phyloP scores from a whole-genome alignment of 2,113 vertebrate species.

The Hippocampus guttulatus region DNA sequence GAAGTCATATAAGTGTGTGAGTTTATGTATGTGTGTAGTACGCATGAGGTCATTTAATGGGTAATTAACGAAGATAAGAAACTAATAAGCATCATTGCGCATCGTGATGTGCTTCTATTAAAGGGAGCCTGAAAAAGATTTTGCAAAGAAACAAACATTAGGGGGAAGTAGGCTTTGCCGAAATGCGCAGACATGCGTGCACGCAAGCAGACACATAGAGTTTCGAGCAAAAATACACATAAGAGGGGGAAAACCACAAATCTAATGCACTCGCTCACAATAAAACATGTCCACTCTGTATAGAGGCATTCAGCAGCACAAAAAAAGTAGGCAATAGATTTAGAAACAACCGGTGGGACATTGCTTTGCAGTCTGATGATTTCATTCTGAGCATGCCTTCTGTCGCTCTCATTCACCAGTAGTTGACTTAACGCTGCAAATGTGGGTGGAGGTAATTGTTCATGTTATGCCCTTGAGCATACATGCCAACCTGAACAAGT shows the following conservation, averaged over 20 bases:
- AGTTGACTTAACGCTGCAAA: slow-evolving; percentile 50
- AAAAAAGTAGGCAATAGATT: slow-evolving; percentile 71
- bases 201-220: slow-evolving; percentile 9
- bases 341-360: slow-evolving; percentile 69
- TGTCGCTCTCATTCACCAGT: slow-evolving; percentile 38
- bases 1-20: slow-evolving; percentile 45
- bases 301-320: slow-evolving; percentile 61
- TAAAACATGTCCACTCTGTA: slow-evolving; percentile 61
- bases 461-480: slow-evolving; percentile 55
- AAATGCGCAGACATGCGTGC: slow-evolving; percentile 31
- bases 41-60: slow-evolving; percentile 63
- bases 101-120: slow-evolving; percentile 59
- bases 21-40: slow-evolving; percentile 22
- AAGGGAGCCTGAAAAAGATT: slow-evolving; percentile 53
- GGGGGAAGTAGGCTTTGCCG: slow-evolving; percentile 10
- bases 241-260: neutral
- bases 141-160: slow-evolving; percentile 30
- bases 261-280: slow-evolving; percentile 32
- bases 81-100: slow-evolving; percentile 60
- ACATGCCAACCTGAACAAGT: slow-evolving; percentile 57
- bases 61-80: slow-evolving; percentile 68
- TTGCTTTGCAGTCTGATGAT: slow-evolving; percentile 46
- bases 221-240: neutral
- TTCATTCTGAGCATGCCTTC: slow-evolving; percentile 38
- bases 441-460: slow-evolving; percentile 49